Evolutionary conservation across 1,140 invertebrate species (phyloP).

Genomic region (Euglossa dilemma): DNA sequence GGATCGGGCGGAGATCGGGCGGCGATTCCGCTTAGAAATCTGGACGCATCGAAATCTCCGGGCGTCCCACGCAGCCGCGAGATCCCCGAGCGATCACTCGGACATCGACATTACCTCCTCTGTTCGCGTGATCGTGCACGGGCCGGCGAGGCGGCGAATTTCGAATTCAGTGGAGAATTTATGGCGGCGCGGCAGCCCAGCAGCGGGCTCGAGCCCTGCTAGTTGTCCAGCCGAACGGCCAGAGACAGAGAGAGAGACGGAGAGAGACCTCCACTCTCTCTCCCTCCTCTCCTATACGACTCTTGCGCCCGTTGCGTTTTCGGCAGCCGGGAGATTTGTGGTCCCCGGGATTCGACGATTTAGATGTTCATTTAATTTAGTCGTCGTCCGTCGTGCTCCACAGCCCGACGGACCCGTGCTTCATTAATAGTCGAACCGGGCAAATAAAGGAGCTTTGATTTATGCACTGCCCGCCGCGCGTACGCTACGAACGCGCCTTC

Average conservation of each 20-base stretch:
- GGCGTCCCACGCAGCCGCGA: conserved; percentile 38
- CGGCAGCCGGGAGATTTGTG: conserved; percentile 66
- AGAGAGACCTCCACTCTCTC: not conserved
- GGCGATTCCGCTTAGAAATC: conserved; percentile 30
- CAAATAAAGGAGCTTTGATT: conserved; percentile 61
- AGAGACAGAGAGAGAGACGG: not conserved
- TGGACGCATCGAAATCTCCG: conserved; percentile 40
- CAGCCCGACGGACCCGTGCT: conserved; percentile 47
- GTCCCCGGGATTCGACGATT: conserved; percentile 62
- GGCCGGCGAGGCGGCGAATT: conserved; percentile 52
- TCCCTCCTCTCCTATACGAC: conserved; percentile 2
- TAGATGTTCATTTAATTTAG: conserved; percentile 70
- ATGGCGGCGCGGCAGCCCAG: conserved; percentile 48
- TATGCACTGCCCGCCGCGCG: conserved; percentile 51
- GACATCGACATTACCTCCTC: conserved; percentile 52
- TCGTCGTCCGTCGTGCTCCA: conserved; percentile 56
- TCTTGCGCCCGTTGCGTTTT: conserved; percentile 64
- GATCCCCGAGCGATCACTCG: conserved; percentile 41
- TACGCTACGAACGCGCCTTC: conserved; percentile 26
- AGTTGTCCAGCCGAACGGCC: conserved; percentile 30
- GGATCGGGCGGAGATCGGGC: not conserved
- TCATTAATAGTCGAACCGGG: conserved; percentile 60
- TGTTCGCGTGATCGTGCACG: conserved; percentile 55
- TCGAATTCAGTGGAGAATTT: conserved; percentile 66
- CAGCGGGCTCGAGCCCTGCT: conserved; percentile 28